Conservation (phyloP, 2,888 invertebrate species). For the Thereva unica region DNA sequence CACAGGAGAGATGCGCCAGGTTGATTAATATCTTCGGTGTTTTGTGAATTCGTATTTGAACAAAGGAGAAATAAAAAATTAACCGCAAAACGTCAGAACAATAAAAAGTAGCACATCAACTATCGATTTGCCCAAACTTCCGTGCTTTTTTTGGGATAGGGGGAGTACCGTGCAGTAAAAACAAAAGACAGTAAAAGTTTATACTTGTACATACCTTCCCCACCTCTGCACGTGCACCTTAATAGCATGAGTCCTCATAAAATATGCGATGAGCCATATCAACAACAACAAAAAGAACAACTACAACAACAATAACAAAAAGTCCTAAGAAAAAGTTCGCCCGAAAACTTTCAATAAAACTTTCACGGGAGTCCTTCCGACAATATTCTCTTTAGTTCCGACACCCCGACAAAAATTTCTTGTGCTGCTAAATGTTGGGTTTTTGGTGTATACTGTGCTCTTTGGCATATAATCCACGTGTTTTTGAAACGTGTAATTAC, state of each 20-base stretch:
- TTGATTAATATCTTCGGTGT: neutral
- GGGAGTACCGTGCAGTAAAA: neutral
- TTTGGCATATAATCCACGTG: constrained; percentile 20
- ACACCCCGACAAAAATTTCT: too few species aligned
- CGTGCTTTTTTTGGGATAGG: neutral
- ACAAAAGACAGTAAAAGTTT: constrained; percentile 8
- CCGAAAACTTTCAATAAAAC: constrained; percentile 4
- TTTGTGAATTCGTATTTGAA: constrained; percentile 1
- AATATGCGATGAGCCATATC: constrained; percentile 15
- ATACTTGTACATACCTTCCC: neutral
- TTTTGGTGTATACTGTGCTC: neutral
- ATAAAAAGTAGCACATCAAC: constrained; percentile 13
- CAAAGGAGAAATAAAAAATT: constrained; percentile 23
- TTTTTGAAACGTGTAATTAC: constrained; percentile 28
- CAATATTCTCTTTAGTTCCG: neutral
- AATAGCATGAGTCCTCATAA: constrained; percentile 8
- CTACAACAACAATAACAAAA: too few species aligned
- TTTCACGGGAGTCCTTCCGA: constrained; percentile 15
- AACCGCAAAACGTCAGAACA: constrained; percentile 19
- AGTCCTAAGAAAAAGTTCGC: constrained; percentile 5
- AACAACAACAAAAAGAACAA: constrained; percentile 2
- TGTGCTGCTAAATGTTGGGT: too few species aligned
- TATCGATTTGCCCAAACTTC: constrained; percentile 20
- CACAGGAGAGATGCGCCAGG: too few species aligned
- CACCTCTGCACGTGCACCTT: neutral